Evolutionary conservation across 2,113 vertebrate genomes (phyloP), one percentile per base, ranked within the genome.

Genomic region (Psittacula cyanocephala): DNA sequence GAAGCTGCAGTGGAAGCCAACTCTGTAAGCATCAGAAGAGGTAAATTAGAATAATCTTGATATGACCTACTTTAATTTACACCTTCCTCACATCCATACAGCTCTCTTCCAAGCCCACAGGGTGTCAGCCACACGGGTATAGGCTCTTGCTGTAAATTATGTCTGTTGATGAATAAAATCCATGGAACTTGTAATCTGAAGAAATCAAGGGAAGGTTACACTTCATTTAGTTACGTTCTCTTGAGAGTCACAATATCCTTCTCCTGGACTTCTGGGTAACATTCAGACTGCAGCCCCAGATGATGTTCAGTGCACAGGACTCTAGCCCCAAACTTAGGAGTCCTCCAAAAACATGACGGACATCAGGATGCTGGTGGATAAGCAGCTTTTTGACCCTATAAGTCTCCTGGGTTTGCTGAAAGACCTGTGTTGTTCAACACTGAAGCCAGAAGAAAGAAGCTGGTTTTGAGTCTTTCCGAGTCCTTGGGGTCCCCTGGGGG

Each of bases 11-110:
- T 52, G 67, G 53, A 86, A 93, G 71, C 68, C 64, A 86, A 35
- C 37, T 68, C 85, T 50, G 53, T 60, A 81, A 83, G 72, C 7
- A 27, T 37, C 0, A 0, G 70, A 91, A 91, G 53, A 93, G 60
- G 44, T 67, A 69, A 93, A 93, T 94, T 74, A 84, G 86, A 84
- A 81, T 86, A 63, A 78, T 83, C 55, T 83, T 53, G 50, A 55
- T 78, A 39, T 71, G 86, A 92, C 69, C 80, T 67, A 41, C 17
- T 95, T 91, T 83, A 86, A 94, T 96, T 95, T 81, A 52, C 50
- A 81, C 85, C 46, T 88, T 93, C 46, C 27, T 81, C 60, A 46
- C 71, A 83, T 55, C 35, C 4, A 1, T 19, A 12, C 60, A 89
- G 33, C 71, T 78, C 62, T 89, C 35, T 90, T 86, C 79, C 79